phyloP scores from a whole-genome alignment of 2,113 vertebrate species.

The Camelus dromedarius region DNA sequence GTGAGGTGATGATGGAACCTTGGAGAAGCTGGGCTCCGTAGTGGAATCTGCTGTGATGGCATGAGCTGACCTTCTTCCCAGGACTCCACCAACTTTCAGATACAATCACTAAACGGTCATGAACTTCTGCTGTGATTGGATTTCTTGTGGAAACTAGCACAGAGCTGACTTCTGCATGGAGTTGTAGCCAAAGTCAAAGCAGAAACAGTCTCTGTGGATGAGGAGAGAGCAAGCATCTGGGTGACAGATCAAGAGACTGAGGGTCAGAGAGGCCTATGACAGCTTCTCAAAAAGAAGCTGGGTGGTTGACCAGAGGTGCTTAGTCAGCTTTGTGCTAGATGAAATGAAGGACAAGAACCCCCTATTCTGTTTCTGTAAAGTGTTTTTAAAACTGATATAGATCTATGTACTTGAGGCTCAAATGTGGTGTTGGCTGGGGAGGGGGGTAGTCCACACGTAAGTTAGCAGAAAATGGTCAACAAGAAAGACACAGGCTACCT shows the following conservation, averaged over 20 bases:
- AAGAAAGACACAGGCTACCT: not conserved
- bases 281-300: not conserved
- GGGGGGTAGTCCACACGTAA: too few species aligned
- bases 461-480: not conserved
- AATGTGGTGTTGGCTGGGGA: not conserved
- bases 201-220: not conserved
- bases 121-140: not conserved
- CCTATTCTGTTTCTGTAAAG: not conserved
- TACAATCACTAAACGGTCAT: not conserved
- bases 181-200: not conserved
- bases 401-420: not conserved
- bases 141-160: not conserved
- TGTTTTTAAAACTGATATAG: not conserved
- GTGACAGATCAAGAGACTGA: not conserved
- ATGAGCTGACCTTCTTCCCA: not conserved
- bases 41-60: too few species aligned
- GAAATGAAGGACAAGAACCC: not conserved
- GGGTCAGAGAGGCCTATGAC: not conserved
- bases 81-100: not conserved
- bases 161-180: not conserved
- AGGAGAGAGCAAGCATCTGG: not conserved
- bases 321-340: not conserved
- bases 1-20: not conserved
- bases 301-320: not conserved
- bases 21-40: fast-evolving